A percentile compares a stretch with the other conserved stretches of the same genome.
Evolutionary conservation across 2,888 invertebrate genomes (phyloP).

Genomic region (Philhelius pedissequus): DNA sequence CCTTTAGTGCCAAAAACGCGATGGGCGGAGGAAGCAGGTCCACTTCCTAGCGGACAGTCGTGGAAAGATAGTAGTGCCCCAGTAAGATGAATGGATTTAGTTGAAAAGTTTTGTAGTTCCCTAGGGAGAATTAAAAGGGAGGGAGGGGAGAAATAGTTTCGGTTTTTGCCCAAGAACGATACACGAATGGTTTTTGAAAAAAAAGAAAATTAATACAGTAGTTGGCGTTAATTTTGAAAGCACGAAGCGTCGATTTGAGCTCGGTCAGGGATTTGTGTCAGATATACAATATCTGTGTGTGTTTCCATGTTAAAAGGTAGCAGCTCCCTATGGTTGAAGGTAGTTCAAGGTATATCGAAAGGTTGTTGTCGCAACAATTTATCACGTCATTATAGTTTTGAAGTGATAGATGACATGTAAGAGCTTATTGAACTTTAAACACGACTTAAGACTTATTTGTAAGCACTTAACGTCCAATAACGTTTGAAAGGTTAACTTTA

Average conservation of each 20-base stretch:
- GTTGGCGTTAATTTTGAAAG: conserved; percentile 28
- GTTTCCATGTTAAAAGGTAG: not conserved
- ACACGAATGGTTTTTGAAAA: not conserved
- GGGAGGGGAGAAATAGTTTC: not conserved
- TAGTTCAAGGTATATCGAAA: not conserved
- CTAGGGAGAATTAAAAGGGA: not conserved
- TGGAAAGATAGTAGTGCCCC: conserved; percentile 38
- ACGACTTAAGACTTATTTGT: too few relatives aligned
- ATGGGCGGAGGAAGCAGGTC: not conserved
- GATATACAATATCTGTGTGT: too few relatives aligned
- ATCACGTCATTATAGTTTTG: conserved; percentile 11
- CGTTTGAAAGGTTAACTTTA: too few relatives aligned
- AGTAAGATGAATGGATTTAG: conserved; percentile 35
- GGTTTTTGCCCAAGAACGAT: not conserved
- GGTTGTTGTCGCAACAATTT: conserved; percentile 37
- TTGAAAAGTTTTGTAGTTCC: conserved; percentile 38
- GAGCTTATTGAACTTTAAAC: not conserved
- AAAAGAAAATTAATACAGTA: conserved; percentile 18
- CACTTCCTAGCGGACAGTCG: conserved; percentile 29
- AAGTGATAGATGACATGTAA: not conserved
- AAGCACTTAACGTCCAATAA: too few relatives aligned
- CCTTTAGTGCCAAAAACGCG: conserved; percentile 26
- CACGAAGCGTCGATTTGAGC: conserved; percentile 2
- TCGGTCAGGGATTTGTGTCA: not conserved
- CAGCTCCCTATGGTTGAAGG: not conserved